Conservation (phyloP, 64 coral and sea anemone species). For the Acropora tenuis region DNA sequence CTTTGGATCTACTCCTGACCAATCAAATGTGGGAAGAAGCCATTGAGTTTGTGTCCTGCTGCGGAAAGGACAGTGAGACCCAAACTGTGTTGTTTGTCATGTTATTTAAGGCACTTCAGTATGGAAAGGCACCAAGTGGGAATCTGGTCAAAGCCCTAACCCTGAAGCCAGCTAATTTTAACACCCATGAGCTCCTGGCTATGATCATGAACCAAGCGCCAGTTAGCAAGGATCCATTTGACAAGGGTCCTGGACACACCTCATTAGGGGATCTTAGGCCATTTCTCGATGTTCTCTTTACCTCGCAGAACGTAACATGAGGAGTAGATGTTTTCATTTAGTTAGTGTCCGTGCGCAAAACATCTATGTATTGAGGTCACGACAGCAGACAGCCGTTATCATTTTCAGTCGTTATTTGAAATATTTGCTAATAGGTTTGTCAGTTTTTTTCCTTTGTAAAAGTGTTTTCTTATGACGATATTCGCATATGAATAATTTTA, state of each 20-base stretch:
- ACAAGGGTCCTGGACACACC: constrained; percentile 9
- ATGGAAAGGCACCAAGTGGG: constrained; percentile 46
- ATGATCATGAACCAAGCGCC: constrained; percentile 49
- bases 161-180: constrained; percentile 52
- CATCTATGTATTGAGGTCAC: not conserved
- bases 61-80: constrained; percentile 45
- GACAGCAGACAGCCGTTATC: too few relatives aligned
- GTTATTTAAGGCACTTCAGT: constrained; percentile 76
- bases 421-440: too few relatives aligned
- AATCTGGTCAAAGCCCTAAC: constrained; percentile 60
- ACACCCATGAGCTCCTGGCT: constrained; percentile 60
- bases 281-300: constrained; percentile 43
- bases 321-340: not conserved
- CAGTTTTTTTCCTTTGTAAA: too few relatives aligned
- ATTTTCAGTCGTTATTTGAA: too few relatives aligned
- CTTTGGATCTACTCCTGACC: constrained; percentile 66
- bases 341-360: not conserved
- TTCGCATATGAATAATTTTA: too few relatives aligned
- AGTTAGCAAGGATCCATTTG: constrained; percentile 57
- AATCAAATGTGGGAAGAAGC: constrained; percentile 72
- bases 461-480: too few relatives aligned
- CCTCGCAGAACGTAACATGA: not conserved
- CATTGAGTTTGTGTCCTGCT: constrained; percentile 65
- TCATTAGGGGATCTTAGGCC: constrained; percentile 69
- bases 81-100: constrained; percentile 64